Percentiles rank a stretch among this genome's conserved stretches.
Conservation (phyloP, 2,797 vertebrate genomes). For the Myotis findleyi region DNA sequence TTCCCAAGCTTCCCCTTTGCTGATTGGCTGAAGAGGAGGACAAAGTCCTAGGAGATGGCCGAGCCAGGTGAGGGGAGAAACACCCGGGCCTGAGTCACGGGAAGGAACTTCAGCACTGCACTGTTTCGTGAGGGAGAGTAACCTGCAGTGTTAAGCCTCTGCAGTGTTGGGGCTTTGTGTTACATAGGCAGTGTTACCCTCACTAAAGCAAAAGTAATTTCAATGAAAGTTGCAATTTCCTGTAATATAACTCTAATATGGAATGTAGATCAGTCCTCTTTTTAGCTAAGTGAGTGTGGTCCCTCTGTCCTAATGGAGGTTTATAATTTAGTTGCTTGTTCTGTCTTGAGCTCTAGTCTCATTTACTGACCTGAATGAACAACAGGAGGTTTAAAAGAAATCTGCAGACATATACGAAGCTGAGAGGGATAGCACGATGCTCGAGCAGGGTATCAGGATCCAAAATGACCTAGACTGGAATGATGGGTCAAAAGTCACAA, state of each 20-base stretch:
- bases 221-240: background rate
- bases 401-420: background rate
- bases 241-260: background rate
- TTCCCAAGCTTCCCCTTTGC: background rate
- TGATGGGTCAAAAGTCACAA: constrained; percentile 22
- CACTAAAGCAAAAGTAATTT: background rate
- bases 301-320: background rate
- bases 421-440: background rate
- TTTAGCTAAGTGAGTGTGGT: background rate
- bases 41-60: background rate
- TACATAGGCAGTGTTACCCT: background rate
- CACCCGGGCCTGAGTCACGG: background rate
- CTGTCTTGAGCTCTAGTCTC: constrained; percentile 25
- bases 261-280: background rate
- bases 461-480: background rate
- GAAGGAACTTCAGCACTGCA: background rate
- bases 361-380: constrained; percentile 42
- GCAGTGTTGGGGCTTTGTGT: background rate
- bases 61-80: background rate
- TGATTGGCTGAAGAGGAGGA: background rate
- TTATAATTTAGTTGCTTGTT: constrained; percentile 52
- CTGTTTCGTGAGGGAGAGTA: background rate
- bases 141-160: background rate
- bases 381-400: background rate
- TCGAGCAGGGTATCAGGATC: background rate